These are phyloP conservation scores for Pseudomyrmex concolor DNA, from an alignment of 1,140 invertebrate genomes.

Conservation along the genomic window DNA sequence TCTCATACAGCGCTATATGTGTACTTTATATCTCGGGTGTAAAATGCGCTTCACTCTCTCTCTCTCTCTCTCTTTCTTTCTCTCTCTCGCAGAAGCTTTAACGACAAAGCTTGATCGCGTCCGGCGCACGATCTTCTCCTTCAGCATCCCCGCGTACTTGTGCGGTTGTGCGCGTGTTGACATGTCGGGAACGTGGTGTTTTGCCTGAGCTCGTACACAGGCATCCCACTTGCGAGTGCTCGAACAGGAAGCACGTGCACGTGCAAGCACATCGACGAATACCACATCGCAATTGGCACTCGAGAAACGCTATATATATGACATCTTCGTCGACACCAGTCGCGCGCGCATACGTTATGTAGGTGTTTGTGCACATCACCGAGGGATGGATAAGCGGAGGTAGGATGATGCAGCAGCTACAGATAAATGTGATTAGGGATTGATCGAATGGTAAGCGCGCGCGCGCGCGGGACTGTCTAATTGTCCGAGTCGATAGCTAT, in stretches of 20 bases:
- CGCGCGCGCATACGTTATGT: not conserved
- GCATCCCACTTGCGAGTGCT: slow-evolving; percentile 1
- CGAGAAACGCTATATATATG: slow-evolving; percentile 29
- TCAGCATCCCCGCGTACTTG: not conserved
- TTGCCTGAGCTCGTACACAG: slow-evolving; percentile 24
- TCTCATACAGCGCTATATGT: not conserved
- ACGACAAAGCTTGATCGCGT: not conserved
- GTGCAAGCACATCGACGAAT: not conserved
- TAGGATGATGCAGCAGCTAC: slow-evolving; percentile 72
- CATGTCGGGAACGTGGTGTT: slow-evolving; percentile 32
- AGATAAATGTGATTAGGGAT: slow-evolving; percentile 78
- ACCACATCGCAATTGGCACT: slow-evolving; percentile 64
- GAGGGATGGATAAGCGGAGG: slow-evolving; percentile 37
- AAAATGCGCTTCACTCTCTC: not conserved
- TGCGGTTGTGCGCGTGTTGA: slow-evolving; percentile 14
- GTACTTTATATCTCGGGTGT: not conserved
- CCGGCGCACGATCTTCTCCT: not conserved
- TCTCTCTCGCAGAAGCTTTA: not conserved
- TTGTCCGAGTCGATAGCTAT: slow-evolving; percentile 69
- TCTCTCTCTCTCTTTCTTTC: no score
- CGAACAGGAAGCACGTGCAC: not conserved
- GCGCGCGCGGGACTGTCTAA: slow-evolving; percentile 71
- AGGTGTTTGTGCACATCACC: not conserved
- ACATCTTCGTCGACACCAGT: slow-evolving; percentile 2
- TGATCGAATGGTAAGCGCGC: slow-evolving; percentile 75